phyloP scores from a whole-genome alignment of 2,797 vertebrate genomes.

The Trachurus trachurus region DNA sequence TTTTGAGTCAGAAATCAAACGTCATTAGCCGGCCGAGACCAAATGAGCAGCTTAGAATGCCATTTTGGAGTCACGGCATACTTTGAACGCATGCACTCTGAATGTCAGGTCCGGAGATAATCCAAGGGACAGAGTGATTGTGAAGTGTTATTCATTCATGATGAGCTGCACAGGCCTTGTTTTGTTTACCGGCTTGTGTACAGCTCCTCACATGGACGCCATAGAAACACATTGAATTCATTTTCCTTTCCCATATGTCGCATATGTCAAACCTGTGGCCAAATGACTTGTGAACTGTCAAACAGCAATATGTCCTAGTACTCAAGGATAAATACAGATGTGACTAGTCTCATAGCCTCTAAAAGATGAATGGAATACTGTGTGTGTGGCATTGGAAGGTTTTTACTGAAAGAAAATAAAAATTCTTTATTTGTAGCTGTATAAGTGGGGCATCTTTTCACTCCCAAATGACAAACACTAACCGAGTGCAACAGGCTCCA shows the following conservation, averaged over 20 bases:
- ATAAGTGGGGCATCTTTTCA: neutral
- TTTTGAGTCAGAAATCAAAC: slow-evolving; percentile 48
- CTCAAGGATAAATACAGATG: too few relatives aligned
- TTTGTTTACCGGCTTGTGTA: neutral
- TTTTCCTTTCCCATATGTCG: too few relatives aligned
- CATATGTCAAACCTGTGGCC: too few relatives aligned
- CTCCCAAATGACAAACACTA: neutral
- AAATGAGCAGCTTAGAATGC: slow-evolving; percentile 50
- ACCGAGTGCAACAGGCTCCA: neutral
- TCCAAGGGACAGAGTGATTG: slow-evolving; percentile 10
- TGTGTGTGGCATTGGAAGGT: too few relatives aligned
- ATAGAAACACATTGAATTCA: too few relatives aligned
- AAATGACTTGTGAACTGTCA: too few relatives aligned
- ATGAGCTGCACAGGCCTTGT: slow-evolving; percentile 10
- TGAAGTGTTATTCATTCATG: slow-evolving; percentile 25
- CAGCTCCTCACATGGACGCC: neutral
- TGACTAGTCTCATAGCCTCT: too few relatives aligned
- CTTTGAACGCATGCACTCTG: neutral
- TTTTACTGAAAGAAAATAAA: too few relatives aligned
- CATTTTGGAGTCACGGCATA: slow-evolving; percentile 46
- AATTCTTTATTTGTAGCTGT: too few relatives aligned
- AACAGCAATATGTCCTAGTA: too few relatives aligned
- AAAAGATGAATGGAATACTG: too few relatives aligned
- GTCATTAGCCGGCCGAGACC: slow-evolving; percentile 45
- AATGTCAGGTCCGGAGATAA: slow-evolving; percentile 25